A percentile compares a stretch with the other conserved stretches of the same genome.
Conservation (phyloP, 2,797 vertebrate species). For the Darevskia mixta region DNA sequence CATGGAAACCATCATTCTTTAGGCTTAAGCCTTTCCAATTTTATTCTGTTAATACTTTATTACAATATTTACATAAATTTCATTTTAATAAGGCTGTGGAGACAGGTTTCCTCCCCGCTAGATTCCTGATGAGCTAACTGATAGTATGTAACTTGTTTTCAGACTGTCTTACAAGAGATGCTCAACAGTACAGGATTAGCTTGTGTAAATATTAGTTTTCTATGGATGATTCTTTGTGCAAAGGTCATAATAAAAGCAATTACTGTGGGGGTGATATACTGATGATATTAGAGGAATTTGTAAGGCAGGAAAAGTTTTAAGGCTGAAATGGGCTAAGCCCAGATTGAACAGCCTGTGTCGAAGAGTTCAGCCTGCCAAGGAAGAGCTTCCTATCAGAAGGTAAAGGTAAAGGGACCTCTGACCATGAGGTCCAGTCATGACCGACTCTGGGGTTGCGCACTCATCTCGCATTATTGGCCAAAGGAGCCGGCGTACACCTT, state of each 20-base stretch:
- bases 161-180: not conserved
- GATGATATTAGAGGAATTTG: constrained; percentile 10
- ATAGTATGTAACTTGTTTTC: not conserved
- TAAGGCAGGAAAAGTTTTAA: constrained; percentile 13
- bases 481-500: too few species aligned
- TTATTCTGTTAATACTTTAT: constrained; percentile 32
- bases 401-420: not conserved
- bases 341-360: not conserved
- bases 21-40: constrained; percentile 19
- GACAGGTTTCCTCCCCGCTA: not conserved
- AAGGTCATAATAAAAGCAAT: constrained; percentile 1
- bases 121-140: constrained; percentile 1
- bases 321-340: not conserved
- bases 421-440: too few species aligned
- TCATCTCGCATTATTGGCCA: too few species aligned
- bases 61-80: not conserved
- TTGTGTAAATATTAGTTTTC: not conserved
- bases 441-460: too few species aligned
- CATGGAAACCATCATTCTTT: not conserved
- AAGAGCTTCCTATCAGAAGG: not conserved
- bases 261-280: not conserved
- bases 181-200: constrained; percentile 2
- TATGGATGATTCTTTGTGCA: not conserved
- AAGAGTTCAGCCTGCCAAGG: not conserved
- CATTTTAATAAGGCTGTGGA: constrained; percentile 13